Conservation (phyloP, 1,140 invertebrate species). For the Leptinotarsa texana region DNA sequence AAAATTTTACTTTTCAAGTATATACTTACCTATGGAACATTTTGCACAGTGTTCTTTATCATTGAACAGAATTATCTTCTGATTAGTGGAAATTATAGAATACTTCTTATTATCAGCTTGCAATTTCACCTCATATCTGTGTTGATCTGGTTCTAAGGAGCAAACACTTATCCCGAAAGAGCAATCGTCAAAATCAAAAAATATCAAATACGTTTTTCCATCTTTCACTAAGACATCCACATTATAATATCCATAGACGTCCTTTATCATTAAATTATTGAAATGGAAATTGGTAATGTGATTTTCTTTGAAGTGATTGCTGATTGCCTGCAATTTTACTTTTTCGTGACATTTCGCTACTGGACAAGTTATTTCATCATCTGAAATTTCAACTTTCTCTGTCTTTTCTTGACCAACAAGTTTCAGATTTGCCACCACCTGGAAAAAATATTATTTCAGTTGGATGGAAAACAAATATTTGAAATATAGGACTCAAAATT, state of each 20-base stretch:
- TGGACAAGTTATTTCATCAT: conserved; percentile 20
- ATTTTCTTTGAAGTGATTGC: conserved; percentile 22
- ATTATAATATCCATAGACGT: conserved; percentile 14
- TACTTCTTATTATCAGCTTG: conserved; percentile 9
- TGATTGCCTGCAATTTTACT: conserved; percentile 14
- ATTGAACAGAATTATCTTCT: conserved; percentile 18
- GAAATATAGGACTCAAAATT: too few species aligned
- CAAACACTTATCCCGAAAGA: conserved; percentile 11
- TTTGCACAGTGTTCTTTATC: conserved; percentile 21
- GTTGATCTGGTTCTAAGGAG: not conserved
- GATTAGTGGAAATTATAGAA: not conserved
- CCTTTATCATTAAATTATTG: conserved; percentile 18
- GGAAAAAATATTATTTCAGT: not conserved
- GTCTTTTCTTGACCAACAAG: not conserved
- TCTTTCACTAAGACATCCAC: conserved; percentile 18
- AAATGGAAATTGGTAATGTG: conserved; percentile 23
- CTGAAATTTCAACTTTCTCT: not conserved
- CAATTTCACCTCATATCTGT: conserved; percentile 8
- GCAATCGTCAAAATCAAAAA: conserved; percentile 19
- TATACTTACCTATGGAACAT: conserved; percentile 15
- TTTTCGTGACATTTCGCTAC: conserved; percentile 12
- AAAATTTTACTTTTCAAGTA: not conserved
- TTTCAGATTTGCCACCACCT: conserved; percentile 16
- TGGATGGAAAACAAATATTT: not conserved
- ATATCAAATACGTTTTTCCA: conserved; percentile 16